Percentiles rank a stretch among this genome's conserved stretches.
These are phyloP conservation scores for Conomelus anceps DNA, from an alignment of 2,888 invertebrate genomes.

Conservation along the genomic window DNA sequence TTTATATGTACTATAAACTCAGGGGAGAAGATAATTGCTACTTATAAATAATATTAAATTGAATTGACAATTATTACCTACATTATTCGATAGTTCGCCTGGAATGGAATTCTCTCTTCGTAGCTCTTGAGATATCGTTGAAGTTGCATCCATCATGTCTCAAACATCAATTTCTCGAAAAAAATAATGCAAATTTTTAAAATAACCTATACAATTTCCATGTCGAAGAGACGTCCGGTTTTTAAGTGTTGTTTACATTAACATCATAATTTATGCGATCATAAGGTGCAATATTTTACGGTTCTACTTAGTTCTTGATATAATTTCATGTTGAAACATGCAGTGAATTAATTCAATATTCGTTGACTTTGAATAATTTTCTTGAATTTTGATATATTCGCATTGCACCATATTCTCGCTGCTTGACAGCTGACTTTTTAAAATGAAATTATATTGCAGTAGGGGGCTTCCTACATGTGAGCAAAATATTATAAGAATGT, in stretches of 20 bases:
- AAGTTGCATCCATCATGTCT: not conserved
- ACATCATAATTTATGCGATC: not conserved
- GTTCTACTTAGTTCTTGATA: not conserved
- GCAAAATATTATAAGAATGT: no score
- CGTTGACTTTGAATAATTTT: no score
- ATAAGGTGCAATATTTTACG: not conserved
- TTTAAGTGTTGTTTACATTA: not conserved
- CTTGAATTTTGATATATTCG: no score
- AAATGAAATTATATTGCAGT: no score
- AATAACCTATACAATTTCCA: not conserved
- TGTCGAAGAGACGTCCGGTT: not conserved
- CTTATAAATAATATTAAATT: no score
- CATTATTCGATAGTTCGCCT: not conserved
- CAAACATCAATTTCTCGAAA: not conserved
- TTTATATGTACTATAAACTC: no score
- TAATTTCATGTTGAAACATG: not conserved
- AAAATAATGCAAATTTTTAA: not conserved
- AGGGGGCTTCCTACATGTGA: no score
- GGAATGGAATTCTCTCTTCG: not conserved
- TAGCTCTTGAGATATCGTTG: not conserved
- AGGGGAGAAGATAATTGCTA: no score
- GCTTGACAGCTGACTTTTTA: no score
- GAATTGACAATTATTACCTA: not conserved
- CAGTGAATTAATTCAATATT: no score
- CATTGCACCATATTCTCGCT: no score